These are phyloP conservation scores for Siniperca obscura DNA, from an alignment of 2,797 vertebrate species.

Conservation along the genomic window DNA sequence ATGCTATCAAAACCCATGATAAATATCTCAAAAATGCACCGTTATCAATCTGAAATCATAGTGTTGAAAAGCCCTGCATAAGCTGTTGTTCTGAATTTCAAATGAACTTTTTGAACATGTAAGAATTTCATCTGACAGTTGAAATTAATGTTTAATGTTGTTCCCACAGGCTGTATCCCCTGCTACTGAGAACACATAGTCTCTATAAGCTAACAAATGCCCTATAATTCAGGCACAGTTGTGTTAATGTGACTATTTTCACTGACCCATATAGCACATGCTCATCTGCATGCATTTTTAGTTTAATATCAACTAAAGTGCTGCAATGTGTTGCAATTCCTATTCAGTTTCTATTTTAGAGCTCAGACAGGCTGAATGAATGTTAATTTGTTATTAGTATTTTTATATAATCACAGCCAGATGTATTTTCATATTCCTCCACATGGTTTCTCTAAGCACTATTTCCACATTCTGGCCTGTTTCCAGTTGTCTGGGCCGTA, in stretches of 20 bases:
- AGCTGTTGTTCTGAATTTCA: constrained; percentile 31
- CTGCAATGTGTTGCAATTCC: constrained; percentile 28
- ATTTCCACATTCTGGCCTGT: constrained; percentile 35
- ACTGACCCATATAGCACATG: constrained; percentile 50
- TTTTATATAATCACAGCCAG: constrained; percentile 38
- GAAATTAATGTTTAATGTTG: constrained; percentile 36
- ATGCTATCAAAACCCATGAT: constrained; percentile 27
- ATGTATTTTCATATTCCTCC: constrained; percentile 44
- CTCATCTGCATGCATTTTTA: constrained; percentile 28
- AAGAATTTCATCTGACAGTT: constrained; percentile 29
- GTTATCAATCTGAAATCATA: constrained; percentile 33
- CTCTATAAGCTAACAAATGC: constrained; percentile 23
- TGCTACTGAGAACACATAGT: not conserved
- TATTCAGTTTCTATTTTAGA: constrained; percentile 15
- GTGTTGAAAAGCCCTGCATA: constrained; percentile 16
- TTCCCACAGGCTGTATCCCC: constrained; percentile 10
- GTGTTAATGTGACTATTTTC: constrained; percentile 31
- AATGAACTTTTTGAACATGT: constrained; percentile 28
- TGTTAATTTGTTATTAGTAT: constrained; percentile 40
- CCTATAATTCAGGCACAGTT: constrained; percentile 25
- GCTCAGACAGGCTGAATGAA: constrained; percentile 19
- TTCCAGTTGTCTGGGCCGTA: constrained; percentile 45
- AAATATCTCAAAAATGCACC: constrained; percentile 20
- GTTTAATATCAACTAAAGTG: constrained; percentile 15
- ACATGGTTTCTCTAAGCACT: constrained; percentile 22